These are phyloP conservation scores for Eriosoma lanigerum DNA, from an alignment of 1,140 invertebrate genomes.

Conservation along the genomic window DNA sequence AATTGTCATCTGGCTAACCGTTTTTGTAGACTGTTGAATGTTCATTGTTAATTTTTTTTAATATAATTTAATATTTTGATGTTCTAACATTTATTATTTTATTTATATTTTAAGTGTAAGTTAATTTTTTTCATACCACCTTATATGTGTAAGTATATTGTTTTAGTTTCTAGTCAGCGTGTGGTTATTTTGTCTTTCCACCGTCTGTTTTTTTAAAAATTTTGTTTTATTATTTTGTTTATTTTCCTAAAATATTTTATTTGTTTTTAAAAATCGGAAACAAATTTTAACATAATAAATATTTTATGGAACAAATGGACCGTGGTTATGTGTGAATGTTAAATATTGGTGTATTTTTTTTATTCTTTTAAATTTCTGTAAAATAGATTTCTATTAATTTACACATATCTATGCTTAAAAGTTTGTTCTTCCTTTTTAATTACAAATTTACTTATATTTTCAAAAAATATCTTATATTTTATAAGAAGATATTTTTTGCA, in stretches of 20 bases:
- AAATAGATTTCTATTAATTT: neutral
- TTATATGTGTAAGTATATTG: slow-evolving; percentile 27
- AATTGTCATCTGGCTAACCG: neutral
- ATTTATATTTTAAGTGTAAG: neutral
- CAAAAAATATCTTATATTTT: slow-evolving; percentile 2
- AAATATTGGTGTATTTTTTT: neutral
- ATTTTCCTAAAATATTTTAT: neutral
- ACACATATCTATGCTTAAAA: neutral
- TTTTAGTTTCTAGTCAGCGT: slow-evolving; percentile 47
- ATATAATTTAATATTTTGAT: slow-evolving; percentile 41
- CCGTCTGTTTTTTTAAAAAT: slow-evolving; percentile 25
- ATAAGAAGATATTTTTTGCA: neutral
- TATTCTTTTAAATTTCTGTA: neutral
- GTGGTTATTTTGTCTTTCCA: slow-evolving; percentile 26
- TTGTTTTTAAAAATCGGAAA: neutral
- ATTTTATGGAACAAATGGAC: slow-evolving; percentile 12
- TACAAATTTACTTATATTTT: neutral
- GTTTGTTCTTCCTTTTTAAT: neutral
- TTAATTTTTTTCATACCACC: slow-evolving; percentile 42
- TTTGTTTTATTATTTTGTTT: slow-evolving; percentile 56
- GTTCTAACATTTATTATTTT: slow-evolving; percentile 5
- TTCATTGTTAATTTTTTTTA: slow-evolving; percentile 44
- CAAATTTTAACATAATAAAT: neutral
- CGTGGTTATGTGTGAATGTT: neutral
- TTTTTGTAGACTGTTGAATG: slow-evolving; percentile 17